Evolutionary conservation across 2,113 vertebrate species (phyloP).

Genomic region (Casuarius casuarius): DNA sequence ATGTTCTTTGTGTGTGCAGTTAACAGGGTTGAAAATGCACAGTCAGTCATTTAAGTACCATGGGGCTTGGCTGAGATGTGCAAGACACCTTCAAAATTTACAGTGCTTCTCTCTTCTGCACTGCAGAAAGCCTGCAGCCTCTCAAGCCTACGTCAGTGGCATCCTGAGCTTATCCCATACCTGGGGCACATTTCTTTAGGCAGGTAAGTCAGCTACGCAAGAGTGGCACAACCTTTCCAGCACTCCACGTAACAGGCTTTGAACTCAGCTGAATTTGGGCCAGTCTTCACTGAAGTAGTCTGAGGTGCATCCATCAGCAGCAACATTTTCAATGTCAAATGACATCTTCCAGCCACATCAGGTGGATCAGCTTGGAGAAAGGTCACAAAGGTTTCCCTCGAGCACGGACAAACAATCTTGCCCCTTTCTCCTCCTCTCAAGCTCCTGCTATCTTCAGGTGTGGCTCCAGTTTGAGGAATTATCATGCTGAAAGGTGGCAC

Average conservation of each 20-base stretch:
- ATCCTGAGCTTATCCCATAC: background rate
- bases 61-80: background rate
- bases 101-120: background rate
- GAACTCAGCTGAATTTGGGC: background rate
- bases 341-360: background rate
- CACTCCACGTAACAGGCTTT: background rate
- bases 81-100: background rate
- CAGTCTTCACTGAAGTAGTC: background rate
- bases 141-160: rapidly evolving
- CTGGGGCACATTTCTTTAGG: background rate
- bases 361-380: background rate
- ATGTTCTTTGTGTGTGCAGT: background rate
- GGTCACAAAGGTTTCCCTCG: background rate
- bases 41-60: background rate
- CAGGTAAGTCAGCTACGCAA: background rate
- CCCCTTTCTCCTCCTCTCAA: background rate
- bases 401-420: no score
- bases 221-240: background rate
- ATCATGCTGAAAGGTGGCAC: background rate
- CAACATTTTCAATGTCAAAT: background rate
- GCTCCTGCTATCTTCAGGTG: background rate
- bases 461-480: rapidly evolving
- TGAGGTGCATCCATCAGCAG: background rate
- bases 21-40: background rate
- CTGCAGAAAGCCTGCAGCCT: background rate